Evolutionary conservation across 2,888 invertebrate species (phyloP), one percentile per base, ranked within the genome.

Genomic region (Kuschelorhynchus macadamiae): DNA sequence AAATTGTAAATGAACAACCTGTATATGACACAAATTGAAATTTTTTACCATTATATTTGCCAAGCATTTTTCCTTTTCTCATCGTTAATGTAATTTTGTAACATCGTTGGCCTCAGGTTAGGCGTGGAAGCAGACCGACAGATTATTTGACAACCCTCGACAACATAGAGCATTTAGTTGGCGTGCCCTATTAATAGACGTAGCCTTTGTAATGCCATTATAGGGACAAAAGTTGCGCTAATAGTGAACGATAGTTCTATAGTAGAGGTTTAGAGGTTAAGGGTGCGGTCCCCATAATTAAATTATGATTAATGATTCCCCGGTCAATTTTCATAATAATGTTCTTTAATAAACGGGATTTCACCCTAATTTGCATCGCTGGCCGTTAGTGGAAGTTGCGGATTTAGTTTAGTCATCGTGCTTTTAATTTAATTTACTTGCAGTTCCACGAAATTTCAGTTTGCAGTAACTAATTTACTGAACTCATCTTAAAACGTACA

Each of bases 241-340:
- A 66, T 60, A 53, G 59, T 53, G 39, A 66, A 46, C 52, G 60
- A 59, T 66, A 66, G 59, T 53, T 66, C 59, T 59, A 59, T 52
- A 41, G 59, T 46, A 53, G 25, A 63, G 64, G 57, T 39, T 56
- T 53, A 53, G 55, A 63, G 57, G 57, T 64, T 56, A 42, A 50
- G 67, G 70, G 70, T 66, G 70, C 57, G 70, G 70, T 66, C 41
- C 20, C 64, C 67, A 67, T 66, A 68, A 64, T 67, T 64, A 63
- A 71, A 71, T 71, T 67, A 71, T 63, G 71, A 71, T 71, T 71
- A 71, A 71, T 71, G 67, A 63, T 64, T 63, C 55, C 21, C 59
- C 44, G 63, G 57, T 68, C 68, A 68, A 68, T 64, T 68, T 68
- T 68, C 59, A 68, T 68, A 68, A 68, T 64, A 64, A 52, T 52